Evolutionary conservation across 1,140 invertebrate genomes (phyloP).

Genomic region (Nymphalis io): DNA sequence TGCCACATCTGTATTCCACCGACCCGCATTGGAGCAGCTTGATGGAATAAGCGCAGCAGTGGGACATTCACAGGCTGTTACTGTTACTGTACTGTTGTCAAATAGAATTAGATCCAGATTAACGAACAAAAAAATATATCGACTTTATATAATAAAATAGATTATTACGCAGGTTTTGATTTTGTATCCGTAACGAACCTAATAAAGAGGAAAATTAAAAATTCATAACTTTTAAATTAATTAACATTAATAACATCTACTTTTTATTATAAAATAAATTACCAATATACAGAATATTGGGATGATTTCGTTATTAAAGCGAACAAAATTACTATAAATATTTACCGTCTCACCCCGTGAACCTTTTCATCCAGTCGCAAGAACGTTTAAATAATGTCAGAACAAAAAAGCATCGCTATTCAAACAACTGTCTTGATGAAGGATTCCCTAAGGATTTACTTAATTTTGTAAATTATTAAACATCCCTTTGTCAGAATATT

Average conservation of each 20-base stretch:
- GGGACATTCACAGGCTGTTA: too few species aligned
- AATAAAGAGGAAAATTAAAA: neutral
- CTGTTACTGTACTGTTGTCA: too few species aligned
- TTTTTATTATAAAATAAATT: neutral
- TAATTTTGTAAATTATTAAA: conserved; percentile 41
- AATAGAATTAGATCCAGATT: too few species aligned
- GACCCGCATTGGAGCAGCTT: too few species aligned
- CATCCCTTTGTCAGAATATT: conserved; percentile 30
- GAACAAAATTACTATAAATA: conserved; percentile 26
- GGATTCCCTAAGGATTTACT: conserved; percentile 37
- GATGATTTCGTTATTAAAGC: conserved; percentile 10
- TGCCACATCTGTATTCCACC: too few species aligned
- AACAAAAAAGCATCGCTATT: conserved; percentile 24
- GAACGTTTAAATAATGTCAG: conserved; percentile 23
- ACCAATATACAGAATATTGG: neutral
- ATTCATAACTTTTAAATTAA: neutral
- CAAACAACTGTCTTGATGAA: conserved; percentile 33
- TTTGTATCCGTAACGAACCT: too few species aligned
- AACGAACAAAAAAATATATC: too few species aligned
- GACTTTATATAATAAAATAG: too few species aligned
- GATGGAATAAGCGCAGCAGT: too few species aligned
- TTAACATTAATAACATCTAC: neutral
- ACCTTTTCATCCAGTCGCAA: conserved; percentile 22
- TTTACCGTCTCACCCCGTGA: conserved; percentile 22
- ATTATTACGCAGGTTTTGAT: too few species aligned